Evolutionary conservation across 2,888 invertebrate genomes (phyloP).

Genomic region (Tachina lurida): DNA sequence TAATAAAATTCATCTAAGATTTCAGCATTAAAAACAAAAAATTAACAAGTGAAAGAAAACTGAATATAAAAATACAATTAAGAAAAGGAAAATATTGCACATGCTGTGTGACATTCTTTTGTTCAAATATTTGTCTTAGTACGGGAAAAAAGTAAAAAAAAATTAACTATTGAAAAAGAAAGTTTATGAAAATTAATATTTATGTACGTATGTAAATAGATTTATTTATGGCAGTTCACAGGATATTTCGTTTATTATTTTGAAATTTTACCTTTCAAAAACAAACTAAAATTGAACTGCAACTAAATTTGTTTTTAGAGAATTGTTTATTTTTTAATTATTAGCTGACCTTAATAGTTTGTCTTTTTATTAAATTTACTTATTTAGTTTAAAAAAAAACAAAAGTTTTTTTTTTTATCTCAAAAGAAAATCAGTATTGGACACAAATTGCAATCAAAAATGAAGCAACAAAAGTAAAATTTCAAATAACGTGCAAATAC

Average conservation of each 20-base stretch:
- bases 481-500: conserved; percentile 84
- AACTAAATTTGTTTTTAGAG: conserved; percentile 56
- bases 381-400: conserved; percentile 40
- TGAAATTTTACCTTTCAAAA: conserved; percentile 70
- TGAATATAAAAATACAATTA: conserved; percentile 8
- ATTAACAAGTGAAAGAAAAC: conserved; percentile 21
- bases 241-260: conserved; percentile 68
- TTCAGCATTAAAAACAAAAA: conserved; percentile 6
- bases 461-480: conserved; percentile 73
- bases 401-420: conserved; percentile 13
- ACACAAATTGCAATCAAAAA: conserved; percentile 66
- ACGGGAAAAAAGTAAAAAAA: conserved; percentile 17
- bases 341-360: conserved; percentile 6
- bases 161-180: conserved; percentile 19
- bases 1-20: conserved; percentile 30
- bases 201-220: conserved; percentile 38
- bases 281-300: conserved; percentile 67
- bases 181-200: conserved; percentile 55
- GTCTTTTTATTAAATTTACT: conserved; percentile 26
- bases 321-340: conserved; percentile 7
- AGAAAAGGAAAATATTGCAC: conserved; percentile 37
- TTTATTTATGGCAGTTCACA: conserved; percentile 63
- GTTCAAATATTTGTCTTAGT: conserved; percentile 49
- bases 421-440: conserved; percentile 49
- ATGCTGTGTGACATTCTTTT: conserved; percentile 54